Evolutionary conservation across 2,888 invertebrate species (phyloP).

Genomic region (Nebria brevicollis): DNA sequence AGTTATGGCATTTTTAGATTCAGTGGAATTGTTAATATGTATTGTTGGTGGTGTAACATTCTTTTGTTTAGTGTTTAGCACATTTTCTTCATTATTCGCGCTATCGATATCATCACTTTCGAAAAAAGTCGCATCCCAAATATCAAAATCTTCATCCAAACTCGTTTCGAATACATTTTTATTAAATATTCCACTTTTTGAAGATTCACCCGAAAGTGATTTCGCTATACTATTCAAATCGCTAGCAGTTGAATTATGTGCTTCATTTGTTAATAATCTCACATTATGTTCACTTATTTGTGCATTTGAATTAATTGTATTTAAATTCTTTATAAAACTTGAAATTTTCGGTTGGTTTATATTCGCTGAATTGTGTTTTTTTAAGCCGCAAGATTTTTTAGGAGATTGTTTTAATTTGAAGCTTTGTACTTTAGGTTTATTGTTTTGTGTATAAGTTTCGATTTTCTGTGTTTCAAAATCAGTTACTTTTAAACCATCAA

Average conservation of each 20-base stretch:
- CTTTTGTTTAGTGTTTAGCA: not conserved
- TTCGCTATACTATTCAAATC: not conserved
- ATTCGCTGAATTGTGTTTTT: not conserved
- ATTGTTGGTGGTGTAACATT: not conserved
- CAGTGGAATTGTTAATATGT: not conserved
- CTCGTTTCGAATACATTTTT: not conserved
- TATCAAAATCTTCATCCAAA: conserved; percentile 19
- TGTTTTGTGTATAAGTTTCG: not conserved
- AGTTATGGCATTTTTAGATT: not conserved
- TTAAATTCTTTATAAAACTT: not conserved
- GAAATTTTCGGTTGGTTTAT: not conserved
- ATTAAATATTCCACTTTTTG: not conserved
- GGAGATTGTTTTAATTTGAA: not conserved
- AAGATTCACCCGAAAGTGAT: not conserved
- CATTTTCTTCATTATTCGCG: conserved; percentile 7
- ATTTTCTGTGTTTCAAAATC: not conserved
- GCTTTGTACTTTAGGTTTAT: not conserved
- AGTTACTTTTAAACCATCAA: not conserved
- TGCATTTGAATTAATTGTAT: not conserved
- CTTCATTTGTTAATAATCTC: not conserved
- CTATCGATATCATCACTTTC: conserved; percentile 14
- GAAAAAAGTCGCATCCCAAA: conserved; percentile 41
- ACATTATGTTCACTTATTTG: conserved; percentile 7
- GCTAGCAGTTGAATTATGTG: not conserved
- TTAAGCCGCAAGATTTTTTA: not conserved